Evolutionary conservation across 2,797 vertebrate genomes (phyloP), one percentile per base, ranked within the genome.

Genomic region (Scarus forsteni): DNA sequence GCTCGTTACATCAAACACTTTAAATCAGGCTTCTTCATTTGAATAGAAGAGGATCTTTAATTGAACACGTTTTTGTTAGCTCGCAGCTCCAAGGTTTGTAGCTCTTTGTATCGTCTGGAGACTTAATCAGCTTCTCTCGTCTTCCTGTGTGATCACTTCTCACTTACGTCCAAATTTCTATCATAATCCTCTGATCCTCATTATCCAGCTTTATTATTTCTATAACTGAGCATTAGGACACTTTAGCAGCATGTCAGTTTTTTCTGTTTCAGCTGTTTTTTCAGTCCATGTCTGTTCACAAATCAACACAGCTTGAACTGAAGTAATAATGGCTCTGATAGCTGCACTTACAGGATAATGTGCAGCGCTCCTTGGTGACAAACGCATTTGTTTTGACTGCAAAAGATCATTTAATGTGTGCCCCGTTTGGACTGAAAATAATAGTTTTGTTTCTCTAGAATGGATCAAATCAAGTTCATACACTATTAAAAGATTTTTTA

Each of bases 1-100:
- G 60, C 13, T 85, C 77, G 45, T 78, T 66, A 74, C 73, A 79
- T 81, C 80, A 92, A 83, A 88, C 75, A 72, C 10, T 77, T 85
- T 75, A 77, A 88, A 84, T 81, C 45, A 73, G 78, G 66, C 63
- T 57, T 77, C 62, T 44, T 80, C 46, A 70, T 78, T 76, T 65
- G 12, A 73, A 77, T 63, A 74, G 60, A 79, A 83, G 72, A 74
- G 6, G 7, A 53, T 66, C 60, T 73, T 84, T 68, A 52, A 72
- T 71, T 70, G 61, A 77, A 79, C 66, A 58, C 8, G 10, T 8
- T 50, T 50, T 38, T 79, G 58, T 50, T 42, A 75, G 38, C 18
- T 40, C 9, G 59, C 45, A 19, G 34, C 16, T 56, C 75, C 9
- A 44, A 19, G 50, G 57, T 35, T 74, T 63, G 18, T 44, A 27